Percentiles rank a stretch among this genome's conserved stretches.
phyloP scores from a whole-genome alignment of 2,113 vertebrate genomes.

The Lasiurus borealis region DNA sequence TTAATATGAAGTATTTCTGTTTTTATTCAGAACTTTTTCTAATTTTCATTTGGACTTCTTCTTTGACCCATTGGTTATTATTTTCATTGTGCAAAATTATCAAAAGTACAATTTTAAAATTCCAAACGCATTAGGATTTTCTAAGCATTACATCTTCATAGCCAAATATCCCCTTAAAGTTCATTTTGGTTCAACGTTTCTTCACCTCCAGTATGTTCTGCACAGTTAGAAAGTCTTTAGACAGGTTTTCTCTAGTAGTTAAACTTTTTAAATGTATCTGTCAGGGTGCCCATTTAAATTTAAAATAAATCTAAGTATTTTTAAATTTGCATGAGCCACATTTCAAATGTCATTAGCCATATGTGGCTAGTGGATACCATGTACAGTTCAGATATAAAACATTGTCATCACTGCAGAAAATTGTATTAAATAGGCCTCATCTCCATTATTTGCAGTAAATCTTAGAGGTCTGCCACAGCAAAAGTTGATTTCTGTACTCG shows the following conservation, averaged over 20 bases:
- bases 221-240: neutral
- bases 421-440: neutral
- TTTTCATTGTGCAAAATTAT: neutral
- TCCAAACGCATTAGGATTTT: neutral
- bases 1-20: neutral
- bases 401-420: neutral
- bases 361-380: neutral
- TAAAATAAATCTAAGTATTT: slow-evolving; percentile 18
- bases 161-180: neutral
- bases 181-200: neutral
- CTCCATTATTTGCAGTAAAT: neutral
- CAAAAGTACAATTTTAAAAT: slow-evolving; percentile 27
- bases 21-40: neutral
- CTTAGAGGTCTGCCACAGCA: neutral
- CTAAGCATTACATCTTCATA: neutral
- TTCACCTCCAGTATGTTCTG: neutral
- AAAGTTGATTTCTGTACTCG: neutral
- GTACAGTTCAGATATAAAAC: neutral
- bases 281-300: neutral
- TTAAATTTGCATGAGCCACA: neutral
- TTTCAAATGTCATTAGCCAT: neutral
- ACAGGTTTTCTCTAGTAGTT: neutral
- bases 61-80: neutral
- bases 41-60: neutral
- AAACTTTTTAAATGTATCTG: neutral